phyloP scores from a whole-genome alignment of 92 coral and sea anemone species.

The Isaurus tuberculatus region DNA sequence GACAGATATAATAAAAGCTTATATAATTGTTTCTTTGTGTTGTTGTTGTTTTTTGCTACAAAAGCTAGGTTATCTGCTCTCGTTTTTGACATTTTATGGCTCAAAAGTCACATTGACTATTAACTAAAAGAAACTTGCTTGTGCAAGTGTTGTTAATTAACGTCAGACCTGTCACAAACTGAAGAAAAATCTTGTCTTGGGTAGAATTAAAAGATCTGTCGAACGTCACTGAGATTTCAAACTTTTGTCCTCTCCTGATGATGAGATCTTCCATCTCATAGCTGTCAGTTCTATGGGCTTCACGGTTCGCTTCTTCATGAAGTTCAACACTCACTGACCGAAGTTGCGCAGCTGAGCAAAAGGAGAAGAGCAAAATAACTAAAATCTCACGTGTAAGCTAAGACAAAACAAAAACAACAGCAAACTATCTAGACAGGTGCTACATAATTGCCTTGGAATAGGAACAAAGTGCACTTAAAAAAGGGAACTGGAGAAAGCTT shows the following conservation, averaged over 20 bases:
- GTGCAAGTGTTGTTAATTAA: not conserved
- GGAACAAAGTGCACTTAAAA: too few species aligned
- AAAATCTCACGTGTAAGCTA: not conserved
- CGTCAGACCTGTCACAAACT: conserved; percentile 23
- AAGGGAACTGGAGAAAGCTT: too few species aligned
- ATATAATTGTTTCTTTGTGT: too few species aligned
- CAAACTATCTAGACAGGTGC: not conserved
- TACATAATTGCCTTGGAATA: too few species aligned
- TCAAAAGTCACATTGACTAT: too few species aligned
- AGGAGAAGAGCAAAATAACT: not conserved
- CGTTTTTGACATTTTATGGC: too few species aligned
- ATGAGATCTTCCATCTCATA: conserved; percentile 15
- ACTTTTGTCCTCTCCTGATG: conserved; percentile 35
- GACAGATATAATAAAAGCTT: too few species aligned
- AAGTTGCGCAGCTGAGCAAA: conserved; percentile 23
- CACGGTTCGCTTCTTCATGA: conserved; percentile 15
- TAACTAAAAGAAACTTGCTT: too few species aligned
- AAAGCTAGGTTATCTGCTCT: too few species aligned
- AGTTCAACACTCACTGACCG: conserved; percentile 1
- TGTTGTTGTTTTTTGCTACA: too few species aligned
- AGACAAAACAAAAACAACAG: not conserved
- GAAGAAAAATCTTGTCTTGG: conserved; percentile 8
- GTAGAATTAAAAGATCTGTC: conserved; percentile 27
- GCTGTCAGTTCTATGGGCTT: conserved; percentile 1
- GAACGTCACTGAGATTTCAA: conserved; percentile 2